Evolutionary conservation across 2,113 vertebrate genomes (phyloP).

Genomic region (Nyctereutes procyonoides): DNA sequence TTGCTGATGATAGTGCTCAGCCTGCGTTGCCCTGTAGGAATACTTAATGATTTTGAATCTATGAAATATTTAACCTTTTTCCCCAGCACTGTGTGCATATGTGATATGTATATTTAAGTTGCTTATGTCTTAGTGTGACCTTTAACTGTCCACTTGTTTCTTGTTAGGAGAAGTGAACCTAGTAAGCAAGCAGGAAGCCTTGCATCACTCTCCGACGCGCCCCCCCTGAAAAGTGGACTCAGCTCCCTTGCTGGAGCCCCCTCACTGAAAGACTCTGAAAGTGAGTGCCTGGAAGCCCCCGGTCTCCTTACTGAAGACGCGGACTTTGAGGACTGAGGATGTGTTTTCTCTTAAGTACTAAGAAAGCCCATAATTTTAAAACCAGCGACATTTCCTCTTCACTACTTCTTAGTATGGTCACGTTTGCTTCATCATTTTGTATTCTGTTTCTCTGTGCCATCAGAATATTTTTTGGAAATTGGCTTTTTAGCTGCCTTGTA

Average conservation of each 20-base stretch:
- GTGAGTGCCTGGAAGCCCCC: constrained; percentile 79
- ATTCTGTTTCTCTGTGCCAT: background rate
- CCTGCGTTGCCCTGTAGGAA: background rate
- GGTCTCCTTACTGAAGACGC: fast-evolving
- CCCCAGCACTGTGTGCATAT: background rate
- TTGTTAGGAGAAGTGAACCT: constrained; percentile 88
- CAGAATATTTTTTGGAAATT: background rate
- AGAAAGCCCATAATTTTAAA: background rate
- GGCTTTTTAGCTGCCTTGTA: background rate
- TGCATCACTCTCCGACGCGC: constrained; percentile 83
- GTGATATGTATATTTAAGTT: background rate
- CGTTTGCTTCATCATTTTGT: background rate
- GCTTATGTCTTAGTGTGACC: background rate
- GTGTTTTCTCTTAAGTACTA: background rate
- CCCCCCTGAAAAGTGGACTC: constrained; percentile 77
- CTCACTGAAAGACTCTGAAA: constrained; percentile 83
- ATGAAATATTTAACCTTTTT: background rate
- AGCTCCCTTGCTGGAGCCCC: constrained; percentile 82
- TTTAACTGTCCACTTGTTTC: background rate
- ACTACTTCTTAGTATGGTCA: background rate
- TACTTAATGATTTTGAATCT: background rate
- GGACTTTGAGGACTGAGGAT: fast-evolving
- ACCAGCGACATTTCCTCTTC: background rate
- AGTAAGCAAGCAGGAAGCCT: constrained; percentile 80
- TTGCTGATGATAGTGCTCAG: background rate